Percentiles rank a stretch among this genome's conserved stretches.
Evolutionary conservation across 2,113 vertebrate species (phyloP).

Genomic region (Toxotes jaculatrix): DNA sequence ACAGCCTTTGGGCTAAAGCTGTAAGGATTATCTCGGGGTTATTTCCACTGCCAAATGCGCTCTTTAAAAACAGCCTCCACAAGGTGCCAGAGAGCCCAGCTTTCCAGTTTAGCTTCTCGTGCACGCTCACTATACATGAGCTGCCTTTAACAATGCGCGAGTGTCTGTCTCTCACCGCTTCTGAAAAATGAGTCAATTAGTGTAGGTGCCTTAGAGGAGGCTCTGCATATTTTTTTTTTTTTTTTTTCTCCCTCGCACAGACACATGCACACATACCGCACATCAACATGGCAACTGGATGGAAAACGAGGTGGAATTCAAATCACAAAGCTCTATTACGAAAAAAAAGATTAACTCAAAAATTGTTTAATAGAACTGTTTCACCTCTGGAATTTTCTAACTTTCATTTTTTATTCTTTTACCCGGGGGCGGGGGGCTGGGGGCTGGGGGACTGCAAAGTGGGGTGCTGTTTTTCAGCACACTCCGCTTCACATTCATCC

Average conservation of each 20-base stretch:
- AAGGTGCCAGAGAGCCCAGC: neutral
- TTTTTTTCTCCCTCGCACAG: neutral
- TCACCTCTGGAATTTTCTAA: conserved; percentile 15
- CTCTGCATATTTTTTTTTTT: neutral
- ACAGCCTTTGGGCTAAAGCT: conserved; percentile 48
- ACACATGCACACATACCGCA: neutral
- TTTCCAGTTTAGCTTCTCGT: conserved; percentile 20
- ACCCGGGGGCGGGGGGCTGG: neutral
- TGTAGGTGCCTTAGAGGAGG: conserved; percentile 49
- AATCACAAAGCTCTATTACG: conserved; percentile 29
- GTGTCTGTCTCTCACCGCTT: conserved; percentile 43
- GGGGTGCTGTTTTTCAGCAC: conserved; percentile 1
- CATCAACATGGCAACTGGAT: conserved; percentile 7
- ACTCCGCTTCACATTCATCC: conserved; percentile 29
- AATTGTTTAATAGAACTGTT: conserved; percentile 20
- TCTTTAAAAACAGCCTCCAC: conserved; percentile 19
- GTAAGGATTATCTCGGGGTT: conserved; percentile 53
- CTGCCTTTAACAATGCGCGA: conserved; percentile 41
- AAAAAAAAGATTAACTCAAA: conserved; percentile 43
- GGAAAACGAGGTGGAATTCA: conserved; percentile 27
- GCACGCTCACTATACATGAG: neutral
- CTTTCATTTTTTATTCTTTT: neutral
- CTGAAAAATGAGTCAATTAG: conserved; percentile 77
- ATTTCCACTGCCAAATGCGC: conserved; percentile 43
- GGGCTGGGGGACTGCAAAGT: neutral